Conservation (phyloP, 2,113 vertebrate genomes). For the Atherinomorus stipes region DNA sequence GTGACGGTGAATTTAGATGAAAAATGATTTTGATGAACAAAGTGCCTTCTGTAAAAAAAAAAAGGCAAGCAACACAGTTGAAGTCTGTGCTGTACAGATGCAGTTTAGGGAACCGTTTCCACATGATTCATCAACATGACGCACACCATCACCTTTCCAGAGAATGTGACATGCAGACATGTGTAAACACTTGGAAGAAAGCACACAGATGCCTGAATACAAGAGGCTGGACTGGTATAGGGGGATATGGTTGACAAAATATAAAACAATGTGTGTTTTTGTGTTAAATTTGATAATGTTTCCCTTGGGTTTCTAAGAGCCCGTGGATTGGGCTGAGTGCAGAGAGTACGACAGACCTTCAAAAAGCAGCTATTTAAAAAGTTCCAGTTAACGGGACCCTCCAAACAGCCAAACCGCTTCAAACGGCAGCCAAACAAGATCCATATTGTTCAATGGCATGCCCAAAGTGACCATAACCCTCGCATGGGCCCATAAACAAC, state of each 20-base stretch:
- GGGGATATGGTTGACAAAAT: conserved; percentile 64
- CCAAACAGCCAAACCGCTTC: conserved; percentile 79
- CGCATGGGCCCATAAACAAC: conserved; percentile 79
- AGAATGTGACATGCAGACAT: not conserved
- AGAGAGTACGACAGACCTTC: conserved; percentile 55
- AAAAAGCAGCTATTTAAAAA: conserved; percentile 76
- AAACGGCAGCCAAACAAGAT: conserved; percentile 81
- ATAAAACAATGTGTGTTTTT: conserved; percentile 72
- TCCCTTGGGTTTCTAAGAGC: conserved; percentile 71
- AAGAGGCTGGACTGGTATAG: conserved; percentile 3
- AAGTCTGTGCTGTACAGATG: not conserved
- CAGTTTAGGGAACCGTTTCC: not conserved
- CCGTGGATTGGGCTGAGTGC: conserved; percentile 55
- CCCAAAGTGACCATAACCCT: conserved; percentile 76
- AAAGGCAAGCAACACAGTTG: not conserved
- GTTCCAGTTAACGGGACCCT: conserved; percentile 75
- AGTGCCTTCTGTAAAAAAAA: not conserved
- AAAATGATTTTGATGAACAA: not conserved
- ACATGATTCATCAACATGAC: conserved; percentile 16
- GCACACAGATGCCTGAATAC: conserved; percentile 1
- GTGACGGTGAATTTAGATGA: not conserved
- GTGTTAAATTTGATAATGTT: conserved; percentile 78
- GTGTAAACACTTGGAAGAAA: conserved; percentile 5
- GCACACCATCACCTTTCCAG: not conserved
- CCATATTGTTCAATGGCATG: conserved; percentile 79